Percentiles rank a stretch among this genome's conserved stretches.
Evolutionary conservation across 2,888 invertebrate genomes (phyloP).

Genomic region (Cheiracanthium punctorium): DNA sequence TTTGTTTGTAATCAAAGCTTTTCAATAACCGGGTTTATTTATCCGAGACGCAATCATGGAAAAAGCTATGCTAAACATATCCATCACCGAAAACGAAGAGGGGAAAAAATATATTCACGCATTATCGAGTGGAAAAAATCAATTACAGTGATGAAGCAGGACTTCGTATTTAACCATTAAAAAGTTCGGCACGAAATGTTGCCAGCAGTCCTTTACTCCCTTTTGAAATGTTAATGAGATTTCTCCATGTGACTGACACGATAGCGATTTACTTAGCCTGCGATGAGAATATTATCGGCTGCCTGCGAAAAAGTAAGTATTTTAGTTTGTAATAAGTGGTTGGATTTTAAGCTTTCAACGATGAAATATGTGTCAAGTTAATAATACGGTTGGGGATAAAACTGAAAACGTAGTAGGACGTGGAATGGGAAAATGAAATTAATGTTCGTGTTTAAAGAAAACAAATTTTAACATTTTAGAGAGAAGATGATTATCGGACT

Average conservation of each 20-base stretch:
- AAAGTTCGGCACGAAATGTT: slow-evolving; percentile 1
- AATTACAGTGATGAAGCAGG: background rate
- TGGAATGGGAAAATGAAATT: too few species aligned
- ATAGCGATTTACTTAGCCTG: background rate
- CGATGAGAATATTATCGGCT: background rate
- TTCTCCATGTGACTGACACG: background rate
- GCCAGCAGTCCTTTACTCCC: background rate
- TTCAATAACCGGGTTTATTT: too few species aligned
- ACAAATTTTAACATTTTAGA: too few species aligned
- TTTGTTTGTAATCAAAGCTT: too few species aligned
- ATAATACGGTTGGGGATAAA: too few species aligned
- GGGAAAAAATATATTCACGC: background rate
- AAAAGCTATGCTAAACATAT: background rate
- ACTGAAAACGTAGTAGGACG: too few species aligned
- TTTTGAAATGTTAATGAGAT: background rate
- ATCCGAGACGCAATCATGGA: background rate
- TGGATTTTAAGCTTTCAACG: too few species aligned
- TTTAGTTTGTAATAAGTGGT: too few species aligned
- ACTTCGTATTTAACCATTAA: background rate
- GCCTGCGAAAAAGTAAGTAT: too few species aligned
- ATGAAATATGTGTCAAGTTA: too few species aligned
- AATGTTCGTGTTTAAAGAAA: too few species aligned
- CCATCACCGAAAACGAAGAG: background rate
- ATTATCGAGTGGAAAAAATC: background rate
- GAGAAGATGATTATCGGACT: too few species aligned